Conservation (phyloP, 1,140 invertebrate species). For the Drosophila auraria region DNA sequence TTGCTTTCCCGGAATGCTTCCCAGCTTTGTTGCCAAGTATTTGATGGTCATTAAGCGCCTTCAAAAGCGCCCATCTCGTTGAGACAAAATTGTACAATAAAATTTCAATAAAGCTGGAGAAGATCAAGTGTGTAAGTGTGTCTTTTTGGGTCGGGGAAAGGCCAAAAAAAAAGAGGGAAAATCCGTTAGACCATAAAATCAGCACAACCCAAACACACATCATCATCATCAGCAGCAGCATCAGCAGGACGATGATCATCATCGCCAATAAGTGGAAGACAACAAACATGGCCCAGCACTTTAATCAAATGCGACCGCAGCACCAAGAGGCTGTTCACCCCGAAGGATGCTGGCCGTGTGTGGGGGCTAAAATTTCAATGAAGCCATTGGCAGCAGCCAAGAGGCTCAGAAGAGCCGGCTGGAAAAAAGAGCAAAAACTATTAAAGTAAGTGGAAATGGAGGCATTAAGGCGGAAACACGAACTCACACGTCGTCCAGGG, state of each 20-base stretch:
- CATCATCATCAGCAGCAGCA: conserved; percentile 1
- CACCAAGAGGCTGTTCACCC: conserved; percentile 41
- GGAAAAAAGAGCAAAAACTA: conserved; percentile 68
- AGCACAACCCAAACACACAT: conserved; percentile 53
- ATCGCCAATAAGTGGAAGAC: conserved; percentile 35
- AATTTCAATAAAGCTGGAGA: conserved; percentile 73
- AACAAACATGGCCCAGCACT: conserved; percentile 59
- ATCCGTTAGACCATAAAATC: conserved; percentile 67
- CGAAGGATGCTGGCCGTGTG: conserved; percentile 25
- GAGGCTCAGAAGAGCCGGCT: conserved; percentile 55
- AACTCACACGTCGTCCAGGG: conserved; percentile 25
- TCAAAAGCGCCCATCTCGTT: conserved; percentile 27
- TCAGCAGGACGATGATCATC: conserved; percentile 18
- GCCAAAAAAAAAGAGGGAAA: conserved; percentile 44
- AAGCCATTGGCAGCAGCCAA: conserved; percentile 52
- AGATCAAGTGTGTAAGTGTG: conserved; percentile 19
- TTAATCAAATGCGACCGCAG: conserved; percentile 72
- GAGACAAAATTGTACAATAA: conserved; percentile 47
- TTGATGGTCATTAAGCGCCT: conserved; percentile 73
- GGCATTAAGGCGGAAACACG: conserved; percentile 70
- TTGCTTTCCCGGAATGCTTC: conserved; percentile 65
- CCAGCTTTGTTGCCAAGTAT: conserved; percentile 56
- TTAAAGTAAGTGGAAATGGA: conserved; percentile 82
- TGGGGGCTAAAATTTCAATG: conserved; percentile 56
- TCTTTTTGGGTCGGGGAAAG: conserved; percentile 6